Evolutionary conservation across 2,797 vertebrate genomes (phyloP).

Genomic region (Pangasius macronema): DNA sequence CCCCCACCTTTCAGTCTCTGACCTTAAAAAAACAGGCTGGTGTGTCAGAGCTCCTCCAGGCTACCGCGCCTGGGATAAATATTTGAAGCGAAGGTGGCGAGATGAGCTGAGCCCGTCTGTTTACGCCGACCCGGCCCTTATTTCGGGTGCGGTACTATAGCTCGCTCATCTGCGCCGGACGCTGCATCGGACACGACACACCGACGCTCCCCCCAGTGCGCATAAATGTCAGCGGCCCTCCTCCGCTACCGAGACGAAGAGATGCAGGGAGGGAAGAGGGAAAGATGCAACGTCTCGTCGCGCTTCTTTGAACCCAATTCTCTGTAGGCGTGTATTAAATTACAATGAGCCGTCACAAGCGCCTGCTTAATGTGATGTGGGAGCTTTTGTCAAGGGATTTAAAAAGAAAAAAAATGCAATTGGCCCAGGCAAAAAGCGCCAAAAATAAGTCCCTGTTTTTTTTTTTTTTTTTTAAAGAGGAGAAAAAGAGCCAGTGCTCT

Average conservation of each 20-base stretch:
- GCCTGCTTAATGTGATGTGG: constrained; percentile 70
- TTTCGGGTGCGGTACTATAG: constrained; percentile 65
- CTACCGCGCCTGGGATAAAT: constrained; percentile 74
- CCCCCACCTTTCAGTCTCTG: constrained; percentile 62
- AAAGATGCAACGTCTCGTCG: constrained; percentile 58
- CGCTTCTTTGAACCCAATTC: constrained; percentile 71
- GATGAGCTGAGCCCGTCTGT: constrained; percentile 75
- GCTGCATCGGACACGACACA: constrained; percentile 63
- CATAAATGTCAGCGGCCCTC: constrained; percentile 67
- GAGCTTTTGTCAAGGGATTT: constrained; percentile 67
- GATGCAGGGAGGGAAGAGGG: constrained; percentile 59
- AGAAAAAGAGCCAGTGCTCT: constrained; percentile 55
- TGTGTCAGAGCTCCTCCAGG: constrained; percentile 77
- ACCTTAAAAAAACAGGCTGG: constrained; percentile 82
- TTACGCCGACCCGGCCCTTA: constrained; percentile 68
- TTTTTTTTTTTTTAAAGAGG: constrained; percentile 44
- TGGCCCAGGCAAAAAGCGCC: constrained; percentile 61
- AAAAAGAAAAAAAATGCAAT: constrained; percentile 65
- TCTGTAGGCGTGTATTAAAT: constrained; percentile 72
- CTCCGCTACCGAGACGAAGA: constrained; percentile 40
- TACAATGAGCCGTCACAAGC: constrained; percentile 71
- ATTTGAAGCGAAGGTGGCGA: constrained; percentile 78
- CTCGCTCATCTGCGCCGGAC: constrained; percentile 42
- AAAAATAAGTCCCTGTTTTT: constrained; percentile 65
- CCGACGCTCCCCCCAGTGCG: constrained; percentile 59